Evolutionary conservation across 1,140 invertebrate genomes (phyloP), one percentile per base, ranked within the genome.

Genomic region (Sminthurides bifidus): DNA sequence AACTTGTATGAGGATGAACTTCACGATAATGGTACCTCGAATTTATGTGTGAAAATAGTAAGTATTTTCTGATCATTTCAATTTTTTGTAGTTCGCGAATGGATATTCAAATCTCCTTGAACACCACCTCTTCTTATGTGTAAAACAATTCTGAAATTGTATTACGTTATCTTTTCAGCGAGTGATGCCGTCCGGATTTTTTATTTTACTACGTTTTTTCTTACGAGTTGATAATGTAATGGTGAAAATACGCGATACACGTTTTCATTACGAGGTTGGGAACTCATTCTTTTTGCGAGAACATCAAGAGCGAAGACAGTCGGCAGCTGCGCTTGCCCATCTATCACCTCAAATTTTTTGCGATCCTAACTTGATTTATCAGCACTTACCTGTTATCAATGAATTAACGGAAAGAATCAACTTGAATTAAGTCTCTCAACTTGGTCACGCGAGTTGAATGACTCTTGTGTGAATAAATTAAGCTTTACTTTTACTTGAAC

Each of bases 1-100:
- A 81, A 68, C 67, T 73, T 99, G 2, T 99, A 89, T 76, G 95
- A 98, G 75, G 95, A 99, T 76, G 95, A 99, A 73, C 73, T 99
- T 44, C 92, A 96, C 69, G 95, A 99, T 75, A 91, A 98, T 77
- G 95, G 95, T 21, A 84, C 90, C 51, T 89, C 93, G 0, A 80
- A 84, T 45, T 79, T 83, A 61, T 86, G 83, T 63, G 87, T 93
- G 0, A 95, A 96, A 83, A 92, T 97, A 74, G 91, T 94, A 78
- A 83, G 82, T 76, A 55, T 37, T 26, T 27, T n/a, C n/a, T n/a
- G n/a, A n/a, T n/a, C n/a, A n/a, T n/a, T n/a, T n/a, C n/a, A 19
- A 21, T 49, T 49, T 49, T 49, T 49, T 31, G 8, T 17, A 51
- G 48, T 33, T 49, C 50, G 33, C n/a, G n/a, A n/a, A n/a, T n/a